Base-by-base conservation (phyloP, 2,797 vertebrate genomes). In the Psittacula echo region DNA sequence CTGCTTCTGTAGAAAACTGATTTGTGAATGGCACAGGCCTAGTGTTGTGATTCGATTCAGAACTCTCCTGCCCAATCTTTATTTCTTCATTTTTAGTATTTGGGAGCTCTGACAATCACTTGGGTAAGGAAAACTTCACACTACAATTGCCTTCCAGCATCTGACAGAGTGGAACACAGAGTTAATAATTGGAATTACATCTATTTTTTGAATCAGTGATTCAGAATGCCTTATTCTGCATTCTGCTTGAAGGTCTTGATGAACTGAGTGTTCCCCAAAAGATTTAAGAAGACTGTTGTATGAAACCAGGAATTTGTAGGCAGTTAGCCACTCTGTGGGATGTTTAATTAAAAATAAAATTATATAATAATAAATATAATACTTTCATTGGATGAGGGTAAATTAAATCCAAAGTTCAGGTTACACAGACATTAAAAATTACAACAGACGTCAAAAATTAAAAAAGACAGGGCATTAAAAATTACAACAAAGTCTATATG, bases 361-460 rank as follows among this genome's bases (percentile, higher is more conserved):
- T 0, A 82, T 70, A 87, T 54, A 24, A 82, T 88, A 78, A 87
- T 29, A 44, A 75, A 77, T 48, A 62, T 5, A 70, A 41, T 32
- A 11, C 1, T 56, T 2, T 48, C 44, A n/a, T 1, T 7, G 8
- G 8, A 2, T 62, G 2, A 34, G 1, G 4, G 30, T 41, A 66
- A 78, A 66, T 75, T 79, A 77, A 58, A 8, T 85, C 19, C 48
- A 45, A 41, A 71, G 12, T 51, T 58, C 45, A 60, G 58, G 34
- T 19, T 89, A 58, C 23, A n/a, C 3, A 39, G 17, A 20, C 3
- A 41, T 41, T 41, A 41, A 41, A 41, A 41, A 41, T 39, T 39
- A 39, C 37, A 39, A 39, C 37, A 39, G 73, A 30, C 13, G 66
- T 41, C 70, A 60, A 41, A 85, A 60, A 60, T 29, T 17, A 45